Evolutionary conservation across 2,888 invertebrate species (phyloP), one percentile per base, ranked within the genome.

Genomic region (Mythimna impura): DNA sequence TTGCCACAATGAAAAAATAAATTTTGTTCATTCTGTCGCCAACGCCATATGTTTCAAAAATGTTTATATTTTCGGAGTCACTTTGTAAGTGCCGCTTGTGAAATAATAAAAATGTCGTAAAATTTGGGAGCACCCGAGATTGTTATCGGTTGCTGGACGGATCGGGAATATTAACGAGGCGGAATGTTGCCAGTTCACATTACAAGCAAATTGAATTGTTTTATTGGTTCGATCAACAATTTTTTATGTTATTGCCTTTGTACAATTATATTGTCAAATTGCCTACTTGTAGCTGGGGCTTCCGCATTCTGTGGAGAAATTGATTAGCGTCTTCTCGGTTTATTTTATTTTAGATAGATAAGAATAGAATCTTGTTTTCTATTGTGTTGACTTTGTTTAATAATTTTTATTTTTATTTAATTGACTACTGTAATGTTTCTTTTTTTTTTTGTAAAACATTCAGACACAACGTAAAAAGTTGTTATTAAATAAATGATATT

Each of bases 61-160:
- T 84, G 83, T 86, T 86, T 85, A 82, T 86, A 83, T 83, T 84
- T 87, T 85, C 57, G 58, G 66, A 73, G 62, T 75, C 80, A 79
- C 87, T 89, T 89, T 89, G 85, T 83, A 81, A 84, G 81, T 82
- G 87, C 89, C 89, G 85, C 87, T 83, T 82, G 73, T 78, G 78
- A 84, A 85, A 85, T 84, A 86, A 83, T 86, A 87, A 86, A 87
- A 86, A 80, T 78, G 82, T 86, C 86, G 86, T 86, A 84, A 86
- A 87, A 87, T 84, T 85, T 86, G 66, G 86, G 72, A 83, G 78
- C 81, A 78, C 74, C 82, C 78, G 63, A 81, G 86, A 86, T 87
- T 81, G 78, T 87, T 86, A 86, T 87, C 86, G 78, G 60, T 76
- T 58, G 75, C 74, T 40, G 76, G 69, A 86, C 76, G 84, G 69